These are phyloP conservation scores for Nomada lathburiana DNA, from an alignment of 2,888 invertebrate species.

Conservation along the genomic window DNA sequence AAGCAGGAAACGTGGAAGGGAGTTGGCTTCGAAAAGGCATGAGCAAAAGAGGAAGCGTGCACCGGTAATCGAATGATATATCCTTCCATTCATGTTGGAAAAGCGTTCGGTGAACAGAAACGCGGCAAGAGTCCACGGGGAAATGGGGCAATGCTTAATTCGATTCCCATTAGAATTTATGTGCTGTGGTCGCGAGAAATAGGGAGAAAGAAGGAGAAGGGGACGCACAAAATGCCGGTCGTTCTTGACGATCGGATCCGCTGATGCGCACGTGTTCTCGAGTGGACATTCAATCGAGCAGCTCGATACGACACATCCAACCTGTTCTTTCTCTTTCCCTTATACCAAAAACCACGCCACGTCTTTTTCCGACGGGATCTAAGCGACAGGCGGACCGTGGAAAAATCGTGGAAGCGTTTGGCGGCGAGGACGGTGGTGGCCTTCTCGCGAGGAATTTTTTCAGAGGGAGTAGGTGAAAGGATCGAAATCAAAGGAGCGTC, in stretches of 20 bases:
- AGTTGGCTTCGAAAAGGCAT: no score
- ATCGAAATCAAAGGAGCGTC: conserved; percentile 55
- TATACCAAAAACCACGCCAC: conserved; percentile 16
- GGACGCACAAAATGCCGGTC: conserved; percentile 16
- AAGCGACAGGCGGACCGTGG: conserved; percentile 56
- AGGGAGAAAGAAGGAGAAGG: conserved; percentile 14
- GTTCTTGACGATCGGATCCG: conserved; percentile 41
- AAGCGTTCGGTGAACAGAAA: conserved; percentile 43
- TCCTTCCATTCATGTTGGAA: conserved; percentile 17
- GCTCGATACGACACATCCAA: conserved; percentile 52
- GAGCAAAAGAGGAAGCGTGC: neutral
- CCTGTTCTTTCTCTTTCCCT: conserved; percentile 24
- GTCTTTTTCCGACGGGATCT: conserved; percentile 48
- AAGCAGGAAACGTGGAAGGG: neutral
- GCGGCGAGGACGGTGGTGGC: neutral
- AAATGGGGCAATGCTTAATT: conserved; percentile 62
- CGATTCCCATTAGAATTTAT: conserved; percentile 69
- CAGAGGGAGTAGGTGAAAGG: conserved; percentile 20
- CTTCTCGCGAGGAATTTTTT: conserved; percentile 57
- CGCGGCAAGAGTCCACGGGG: conserved; percentile 31
- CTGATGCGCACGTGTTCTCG: conserved; percentile 55
- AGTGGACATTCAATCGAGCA: conserved; percentile 62
- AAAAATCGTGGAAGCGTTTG: conserved; percentile 39
- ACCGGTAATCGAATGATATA: conserved; percentile 39
- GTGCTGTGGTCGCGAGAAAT: conserved; percentile 46